These are phyloP conservation scores for Himalopsyche japonica DNA, from an alignment of 2,888 invertebrate species.

Conservation along the genomic window DNA sequence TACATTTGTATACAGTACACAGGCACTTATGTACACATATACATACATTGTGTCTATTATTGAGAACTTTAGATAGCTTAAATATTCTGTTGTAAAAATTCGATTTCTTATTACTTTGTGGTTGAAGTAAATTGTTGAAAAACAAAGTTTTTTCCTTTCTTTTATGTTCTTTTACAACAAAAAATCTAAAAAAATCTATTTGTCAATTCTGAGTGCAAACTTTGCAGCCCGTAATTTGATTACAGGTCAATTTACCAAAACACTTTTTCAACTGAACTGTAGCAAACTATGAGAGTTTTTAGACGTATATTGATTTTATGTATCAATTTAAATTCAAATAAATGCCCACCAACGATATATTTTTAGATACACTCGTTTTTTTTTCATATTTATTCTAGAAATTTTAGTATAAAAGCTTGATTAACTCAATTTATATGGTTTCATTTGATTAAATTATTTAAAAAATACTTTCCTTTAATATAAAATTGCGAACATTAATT, in stretches of 20 bases:
- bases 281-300: too few relatives aligned
- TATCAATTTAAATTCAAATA: too few relatives aligned
- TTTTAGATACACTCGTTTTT: too few relatives aligned
- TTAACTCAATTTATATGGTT: too few relatives aligned
- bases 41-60: background rate
- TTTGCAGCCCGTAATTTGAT: background rate
- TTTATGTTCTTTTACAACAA: background rate
- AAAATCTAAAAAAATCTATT: background rate
- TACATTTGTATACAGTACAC: background rate
- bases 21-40: background rate
- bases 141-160: background rate
- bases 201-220: background rate
- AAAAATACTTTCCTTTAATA: too few relatives aligned
- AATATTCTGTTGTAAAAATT: background rate
- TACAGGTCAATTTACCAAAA: background rate
- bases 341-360: too few relatives aligned
- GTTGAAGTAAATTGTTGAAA: background rate
- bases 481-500: too few relatives aligned
- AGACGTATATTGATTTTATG: too few relatives aligned
- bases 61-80: background rate
- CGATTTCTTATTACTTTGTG: background rate
- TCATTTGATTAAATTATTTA: too few relatives aligned
- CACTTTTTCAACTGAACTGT: too few relatives aligned
- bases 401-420: too few relatives aligned
- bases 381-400: too few relatives aligned